Evolutionary conservation across 2,888 invertebrate species (phyloP).

Genomic region (Exephanes ischioxanthus): DNA sequence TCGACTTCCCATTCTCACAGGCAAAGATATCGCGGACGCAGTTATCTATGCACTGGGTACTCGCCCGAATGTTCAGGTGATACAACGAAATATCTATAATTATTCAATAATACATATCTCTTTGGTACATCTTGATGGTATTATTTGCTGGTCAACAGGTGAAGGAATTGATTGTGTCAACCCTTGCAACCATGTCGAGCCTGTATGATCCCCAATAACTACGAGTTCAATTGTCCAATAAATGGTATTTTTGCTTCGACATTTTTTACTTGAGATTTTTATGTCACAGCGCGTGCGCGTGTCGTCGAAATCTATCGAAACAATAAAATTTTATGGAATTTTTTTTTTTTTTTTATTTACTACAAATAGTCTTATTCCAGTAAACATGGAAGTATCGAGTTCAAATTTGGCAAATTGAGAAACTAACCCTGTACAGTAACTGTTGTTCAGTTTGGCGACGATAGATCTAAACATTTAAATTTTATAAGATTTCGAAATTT

Average conservation of each 20-base stretch:
- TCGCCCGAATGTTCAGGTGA: constrained; percentile 76
- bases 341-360: too few species aligned
- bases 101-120: neutral
- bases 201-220: neutral
- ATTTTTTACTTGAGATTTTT: too few species aligned
- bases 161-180: constrained; percentile 70
- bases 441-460: too few species aligned
- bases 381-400: too few species aligned
- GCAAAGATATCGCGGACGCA: constrained; percentile 73
- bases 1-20: constrained; percentile 62
- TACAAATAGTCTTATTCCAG: too few species aligned
- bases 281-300: too few species aligned
- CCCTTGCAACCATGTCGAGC: neutral
- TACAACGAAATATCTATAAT: neutral
- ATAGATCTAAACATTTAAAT: too few species aligned
- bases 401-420: too few species aligned
- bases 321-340: too few species aligned
- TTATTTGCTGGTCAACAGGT: constrained; percentile 63
- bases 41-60: constrained; percentile 75
- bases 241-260: neutral
- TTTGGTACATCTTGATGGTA: neutral
- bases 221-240: neutral
- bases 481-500: too few species aligned
- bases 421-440: too few species aligned
- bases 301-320: too few species aligned